Evolutionary conservation across 2,888 invertebrate genomes (phyloP), one percentile per base, ranked within the genome.

Genomic region (Cylindroiulus punctatus): DNA sequence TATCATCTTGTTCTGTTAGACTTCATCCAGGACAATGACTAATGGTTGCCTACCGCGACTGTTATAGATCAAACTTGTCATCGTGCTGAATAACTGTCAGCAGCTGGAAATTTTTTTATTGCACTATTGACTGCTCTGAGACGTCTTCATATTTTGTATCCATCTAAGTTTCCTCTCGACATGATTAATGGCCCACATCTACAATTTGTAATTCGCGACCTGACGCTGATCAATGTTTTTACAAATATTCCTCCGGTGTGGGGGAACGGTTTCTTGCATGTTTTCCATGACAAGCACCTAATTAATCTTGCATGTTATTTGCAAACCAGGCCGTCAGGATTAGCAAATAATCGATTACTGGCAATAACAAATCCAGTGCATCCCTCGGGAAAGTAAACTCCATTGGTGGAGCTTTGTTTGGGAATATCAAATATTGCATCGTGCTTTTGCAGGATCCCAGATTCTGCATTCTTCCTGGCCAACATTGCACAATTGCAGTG

Each of bases 181-280:
- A 65, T 26, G 65, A 65, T 65, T 65, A 65, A 65, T 65, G 65
- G 65, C 65, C 26, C 26, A 10, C n/a, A 65, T n/a, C n/a, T n/a
- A n/a, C n/a, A n/a, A n/a, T n/a, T n/a, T 65, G 65, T 65, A 65
- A 65, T 65, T 65, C 65, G 8, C 65, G 10, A 65, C 22, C 26
- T n/a, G n/a, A 14, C 10, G 57, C 12, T 26, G 5, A 26, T 22
- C 65, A 65, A 26, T 65, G 65, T 65, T 65, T 65, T 65, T 12
- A 10, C 65, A 26, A 65, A 65, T 65, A 26, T 26, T 65, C 65
- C 26, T 65, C 10, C 26, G 26, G n/a, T 12, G 2, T 52, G 65
- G 12, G 26, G 26, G 52, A 19, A 52, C 5, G 52, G 19, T 14
- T n/a, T n/a, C n/a, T 36, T 57, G 26, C 65, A 26, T 65, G 65